Evolutionary conservation across 1,140 invertebrate genomes (phyloP), one percentile per base, ranked within the genome.

Genomic region (Coelopa frigida): DNA sequence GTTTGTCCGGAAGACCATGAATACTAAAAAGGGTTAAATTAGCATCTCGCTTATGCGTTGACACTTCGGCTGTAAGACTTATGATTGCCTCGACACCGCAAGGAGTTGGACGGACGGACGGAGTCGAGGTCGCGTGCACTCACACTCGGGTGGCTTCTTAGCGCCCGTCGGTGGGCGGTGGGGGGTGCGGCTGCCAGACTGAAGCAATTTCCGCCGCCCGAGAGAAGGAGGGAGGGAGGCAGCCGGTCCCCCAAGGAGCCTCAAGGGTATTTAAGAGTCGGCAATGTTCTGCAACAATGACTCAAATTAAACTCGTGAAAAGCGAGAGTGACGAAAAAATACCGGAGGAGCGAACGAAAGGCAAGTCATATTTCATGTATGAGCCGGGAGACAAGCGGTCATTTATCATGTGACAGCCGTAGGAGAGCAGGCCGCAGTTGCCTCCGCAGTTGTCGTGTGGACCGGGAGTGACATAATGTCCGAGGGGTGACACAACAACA

Each of bases 21-120:
- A 65, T 65, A 65, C 59, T 65, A 65, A 65, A 57, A 65, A 65
- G 61, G 61, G 61, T 65, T 65, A 65, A 65, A 65, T 65, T 65
- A 65, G 61, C 61, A 65, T 65, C 62, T 65, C 60, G 59, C 59
- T 65, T 59, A 53, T 59, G 55, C 55, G 61, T 58, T 61, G 61
- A 56, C 58, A 61, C 56, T 52, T 35, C 54, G 42, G 54, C 52
- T 57, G 50, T 43, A 32, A 49, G 20, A n/a, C 31, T 22, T n/a
- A n/a, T n/a, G n/a, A n/a, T n/a, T n/a, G n/a, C 2, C 36, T 14
- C 18, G 14, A 38, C 12, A n/a, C 8, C 26, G 5, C 17, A 20
- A 29, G 20, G 27, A 14, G n/a, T 35, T 45, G 20, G 18, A 23
- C 12, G n/a, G n/a, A n/a, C n/a, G n/a, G n/a, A 10, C 3, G 27